These are phyloP conservation scores for Ardeotis arabs DNA, from an alignment of 2,113 vertebrate species.

Conservation along the genomic window DNA sequence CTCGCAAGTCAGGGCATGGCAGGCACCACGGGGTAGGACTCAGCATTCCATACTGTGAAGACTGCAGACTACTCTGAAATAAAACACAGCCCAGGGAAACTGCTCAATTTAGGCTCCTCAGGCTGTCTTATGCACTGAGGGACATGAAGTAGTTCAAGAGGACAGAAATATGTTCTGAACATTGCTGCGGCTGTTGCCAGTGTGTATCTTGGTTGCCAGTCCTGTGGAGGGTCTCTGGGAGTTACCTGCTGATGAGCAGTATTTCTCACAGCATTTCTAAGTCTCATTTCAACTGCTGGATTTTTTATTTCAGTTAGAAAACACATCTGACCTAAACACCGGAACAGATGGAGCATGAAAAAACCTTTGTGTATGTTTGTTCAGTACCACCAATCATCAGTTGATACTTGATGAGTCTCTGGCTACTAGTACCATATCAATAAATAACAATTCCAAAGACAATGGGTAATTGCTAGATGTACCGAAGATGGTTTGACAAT, in stretches of 20 bases:
- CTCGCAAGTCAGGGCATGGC: not conserved
- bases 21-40: not conserved
- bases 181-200: not conserved
- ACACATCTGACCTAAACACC: not conserved
- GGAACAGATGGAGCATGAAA: not conserved
- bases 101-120: not conserved
- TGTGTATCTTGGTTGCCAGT: not conserved
- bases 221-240: not conserved
- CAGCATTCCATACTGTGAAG: not conserved
- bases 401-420: not conserved
- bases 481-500: not conserved
- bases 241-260: not conserved
- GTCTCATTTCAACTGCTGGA: slow-evolving; percentile 16
- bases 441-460: not conserved
- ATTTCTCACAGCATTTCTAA: not conserved
- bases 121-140: not conserved
- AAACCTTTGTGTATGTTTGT: not conserved
- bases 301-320: not conserved
- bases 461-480: not conserved
- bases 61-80: not conserved
- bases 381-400: not conserved
- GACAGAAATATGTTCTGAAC: not conserved
- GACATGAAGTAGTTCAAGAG: not conserved
- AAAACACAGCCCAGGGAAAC: not conserved
- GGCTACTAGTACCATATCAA: not conserved